These are phyloP conservation scores for Cyanoderma ruficeps DNA, from an alignment of 2,113 vertebrate genomes.

Conservation along the genomic window DNA sequence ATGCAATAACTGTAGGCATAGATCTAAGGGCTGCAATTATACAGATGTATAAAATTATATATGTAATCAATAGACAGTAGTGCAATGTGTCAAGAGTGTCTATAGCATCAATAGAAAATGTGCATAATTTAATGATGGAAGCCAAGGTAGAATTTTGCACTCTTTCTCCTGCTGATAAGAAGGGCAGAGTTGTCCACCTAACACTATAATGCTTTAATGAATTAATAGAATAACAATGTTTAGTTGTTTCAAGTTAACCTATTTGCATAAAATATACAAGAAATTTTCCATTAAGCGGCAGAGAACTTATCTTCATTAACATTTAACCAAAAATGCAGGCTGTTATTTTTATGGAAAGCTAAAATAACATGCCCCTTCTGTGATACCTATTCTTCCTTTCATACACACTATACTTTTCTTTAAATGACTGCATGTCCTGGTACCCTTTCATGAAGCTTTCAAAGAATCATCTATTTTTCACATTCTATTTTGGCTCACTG, in stretches of 20 bases:
- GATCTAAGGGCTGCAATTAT: background rate
- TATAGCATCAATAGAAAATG: background rate
- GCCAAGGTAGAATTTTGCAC: background rate
- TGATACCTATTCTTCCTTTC: background rate
- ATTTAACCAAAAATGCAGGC: background rate
- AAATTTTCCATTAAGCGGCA: background rate
- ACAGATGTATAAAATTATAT: background rate
- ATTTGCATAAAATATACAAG: background rate
- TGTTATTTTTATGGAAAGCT: background rate
- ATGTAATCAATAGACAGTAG: background rate
- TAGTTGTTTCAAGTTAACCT: background rate
- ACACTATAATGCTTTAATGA: background rate
- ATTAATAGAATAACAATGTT: background rate
- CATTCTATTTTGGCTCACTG: conserved; percentile 18
- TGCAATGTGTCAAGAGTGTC: background rate
- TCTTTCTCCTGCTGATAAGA: background rate
- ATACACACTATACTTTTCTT: background rate
- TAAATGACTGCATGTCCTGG: background rate
- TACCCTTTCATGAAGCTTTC: background rate
- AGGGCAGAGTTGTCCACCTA: background rate
- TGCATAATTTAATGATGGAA: background rate
- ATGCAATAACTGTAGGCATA: background rate
- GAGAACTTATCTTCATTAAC: background rate
- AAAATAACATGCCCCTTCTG: background rate
- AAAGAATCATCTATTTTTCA: conserved; percentile 3